phyloP scores from a whole-genome alignment of 2,113 vertebrate genomes.

The Lichenostomus cassidix region DNA sequence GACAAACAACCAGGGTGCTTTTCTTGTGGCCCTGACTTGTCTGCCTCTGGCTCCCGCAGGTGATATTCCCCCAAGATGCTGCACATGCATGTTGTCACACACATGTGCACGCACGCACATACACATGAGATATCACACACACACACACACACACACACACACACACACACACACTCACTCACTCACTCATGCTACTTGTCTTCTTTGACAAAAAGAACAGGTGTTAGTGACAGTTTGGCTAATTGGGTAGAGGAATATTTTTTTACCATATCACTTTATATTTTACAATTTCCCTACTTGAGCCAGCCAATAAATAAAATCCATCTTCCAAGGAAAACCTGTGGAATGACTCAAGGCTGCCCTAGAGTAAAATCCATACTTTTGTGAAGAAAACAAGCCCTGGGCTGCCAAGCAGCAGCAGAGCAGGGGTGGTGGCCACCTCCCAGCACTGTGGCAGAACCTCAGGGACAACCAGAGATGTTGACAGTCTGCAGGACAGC shows the following conservation, averaged over 20 bases:
- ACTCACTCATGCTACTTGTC: not conserved
- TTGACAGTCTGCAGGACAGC: not conserved
- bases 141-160: not conserved
- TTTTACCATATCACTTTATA: not conserved
- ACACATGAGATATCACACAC: not conserved
- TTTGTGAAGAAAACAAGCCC: not conserved
- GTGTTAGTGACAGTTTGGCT: not conserved
- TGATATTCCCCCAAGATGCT: accelerated
- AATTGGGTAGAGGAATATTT: not conserved
- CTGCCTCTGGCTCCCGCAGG: accelerated
- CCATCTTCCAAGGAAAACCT: not conserved
- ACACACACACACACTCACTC: not conserved
- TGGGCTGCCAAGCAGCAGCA: not conserved
- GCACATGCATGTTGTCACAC: no score
- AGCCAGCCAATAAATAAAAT: not conserved
- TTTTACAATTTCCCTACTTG: not conserved
- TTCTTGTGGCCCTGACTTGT: not conserved
- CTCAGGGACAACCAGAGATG: not conserved
- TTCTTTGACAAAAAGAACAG: accelerated
- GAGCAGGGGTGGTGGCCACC: not conserved
- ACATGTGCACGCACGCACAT: no score
- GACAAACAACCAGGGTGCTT: not conserved
- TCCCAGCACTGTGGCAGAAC: not conserved
- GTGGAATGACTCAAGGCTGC: not conserved
- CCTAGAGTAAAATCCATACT: not conserved